Evolutionary conservation across 2,888 invertebrate genomes (phyloP), one percentile per base, ranked within the genome.

Genomic region (Lagria hirta): DNA sequence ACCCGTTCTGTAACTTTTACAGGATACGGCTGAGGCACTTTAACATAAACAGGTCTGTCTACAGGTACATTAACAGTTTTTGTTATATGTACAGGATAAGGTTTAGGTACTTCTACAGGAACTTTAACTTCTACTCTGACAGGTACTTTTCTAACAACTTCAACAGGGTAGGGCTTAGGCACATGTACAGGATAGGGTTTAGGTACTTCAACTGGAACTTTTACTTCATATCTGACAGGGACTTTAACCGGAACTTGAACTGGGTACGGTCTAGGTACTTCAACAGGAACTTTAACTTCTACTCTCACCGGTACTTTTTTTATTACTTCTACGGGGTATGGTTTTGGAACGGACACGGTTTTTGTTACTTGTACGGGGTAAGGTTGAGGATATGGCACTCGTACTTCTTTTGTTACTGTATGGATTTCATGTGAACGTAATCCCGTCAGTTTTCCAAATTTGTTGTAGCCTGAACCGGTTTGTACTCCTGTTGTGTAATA

Each of bases 131-230:
- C 61, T 34, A 61, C 60, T 15, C 48, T 55, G 3, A 64, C 56
- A 43, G 55, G 55, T 13, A 64, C 58, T 4, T 60, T 57, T 24
- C 54, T 62, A 18, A 60, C 60, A 8, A 65, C 60, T 32, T 61
- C 52, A 28, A 55, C 52, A 23, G 47, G 49, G 3, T 62, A 53
- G 12, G 48, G 35, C 27, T 52, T 60, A 30, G 54, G 57, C 10
- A 60, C 53, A 22, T 55, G 54, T 5, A 63, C 63, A 22, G 60
- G 60, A 49, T 65, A 65, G 4, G 67, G 65, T 51, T 54, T 62
- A 10, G 65, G 65, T 24, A 65, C 58, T 43, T 60, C 61, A 7
- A 61, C 53, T 24, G 64, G 58, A 43, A 56, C 51, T 26, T 42
- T 51, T 14, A 44, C 46, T 30, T 33, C 18, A 14, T 7, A 5